Evolutionary conservation across 1,140 invertebrate genomes (phyloP).

Genomic region (Chelonus insularis): DNA sequence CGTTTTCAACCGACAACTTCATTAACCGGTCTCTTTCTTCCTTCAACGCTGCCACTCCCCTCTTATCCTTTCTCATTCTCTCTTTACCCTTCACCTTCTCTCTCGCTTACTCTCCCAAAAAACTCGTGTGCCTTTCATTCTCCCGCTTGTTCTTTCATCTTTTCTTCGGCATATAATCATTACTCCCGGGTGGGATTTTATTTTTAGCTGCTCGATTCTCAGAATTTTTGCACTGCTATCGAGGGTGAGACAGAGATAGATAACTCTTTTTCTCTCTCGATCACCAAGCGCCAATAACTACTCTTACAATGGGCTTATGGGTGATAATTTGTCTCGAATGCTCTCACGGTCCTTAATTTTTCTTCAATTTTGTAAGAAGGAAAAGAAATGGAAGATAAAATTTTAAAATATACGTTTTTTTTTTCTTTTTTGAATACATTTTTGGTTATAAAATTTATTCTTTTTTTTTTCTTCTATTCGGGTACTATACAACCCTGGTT

Average conservation of each 20-base stretch:
- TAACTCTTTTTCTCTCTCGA: slow-evolving; percentile 1
- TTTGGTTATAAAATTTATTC: too few species aligned
- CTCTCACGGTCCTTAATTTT: slow-evolving; percentile 50
- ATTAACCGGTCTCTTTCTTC: slow-evolving; percentile 48
- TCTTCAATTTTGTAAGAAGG: slow-evolving; percentile 37
- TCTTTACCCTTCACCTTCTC: slow-evolving; percentile 32
- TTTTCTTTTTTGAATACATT: too few species aligned
- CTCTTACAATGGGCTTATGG: slow-evolving; percentile 49
- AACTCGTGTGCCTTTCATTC: slow-evolving; percentile 37
- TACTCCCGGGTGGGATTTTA: slow-evolving; percentile 58
- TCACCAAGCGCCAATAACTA: slow-evolving; percentile 28
- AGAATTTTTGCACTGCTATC: slow-evolving; percentile 46
- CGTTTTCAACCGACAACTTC: slow-evolving; percentile 59
- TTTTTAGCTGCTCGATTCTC: slow-evolving; percentile 56
- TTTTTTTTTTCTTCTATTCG: too few species aligned
- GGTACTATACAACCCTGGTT: too few species aligned
- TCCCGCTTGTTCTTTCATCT: neutral
- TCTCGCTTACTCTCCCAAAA: slow-evolving; percentile 1
- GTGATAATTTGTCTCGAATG: slow-evolving; percentile 50
- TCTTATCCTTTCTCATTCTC: slow-evolving; percentile 27
- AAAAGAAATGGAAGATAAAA: too few species aligned
- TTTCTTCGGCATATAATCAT: slow-evolving; percentile 48
- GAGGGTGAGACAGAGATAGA: slow-evolving; percentile 22
- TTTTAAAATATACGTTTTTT: too few species aligned
- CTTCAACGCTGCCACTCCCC: slow-evolving; percentile 8